Evolutionary conservation across 64 coral and sea anemone species (phyloP).

Genomic region (Stylophora pistillata): DNA sequence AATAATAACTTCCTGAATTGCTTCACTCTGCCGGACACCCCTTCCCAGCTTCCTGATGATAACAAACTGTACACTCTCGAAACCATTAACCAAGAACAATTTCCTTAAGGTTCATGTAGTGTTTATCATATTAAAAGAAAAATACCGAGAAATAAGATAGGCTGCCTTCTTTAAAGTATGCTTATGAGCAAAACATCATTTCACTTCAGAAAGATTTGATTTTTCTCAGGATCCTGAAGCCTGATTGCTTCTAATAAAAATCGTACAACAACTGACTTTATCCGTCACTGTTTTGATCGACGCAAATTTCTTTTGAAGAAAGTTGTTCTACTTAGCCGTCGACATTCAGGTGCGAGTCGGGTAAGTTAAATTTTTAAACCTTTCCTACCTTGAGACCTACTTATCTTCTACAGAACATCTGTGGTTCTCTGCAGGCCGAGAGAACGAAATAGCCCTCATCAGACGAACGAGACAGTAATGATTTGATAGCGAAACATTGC

Average conservation of each 20-base stretch:
- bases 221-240: too few relatives aligned
- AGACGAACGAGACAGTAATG: background rate
- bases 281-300: too few relatives aligned
- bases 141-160: background rate
- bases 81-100: background rate
- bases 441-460: background rate
- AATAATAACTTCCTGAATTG: too few relatives aligned
- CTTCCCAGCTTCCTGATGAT: background rate
- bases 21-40: background rate
- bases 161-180: background rate
- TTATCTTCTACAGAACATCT: background rate
- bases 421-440: background rate
- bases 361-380: background rate
- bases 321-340: too few relatives aligned
- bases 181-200: too few relatives aligned
- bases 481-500: background rate
- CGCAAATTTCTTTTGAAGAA: too few relatives aligned
- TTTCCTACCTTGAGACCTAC: background rate
- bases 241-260: too few relatives aligned
- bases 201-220: too few relatives aligned
- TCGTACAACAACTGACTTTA: too few relatives aligned
- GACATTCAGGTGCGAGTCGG: background rate
- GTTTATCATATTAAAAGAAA: background rate
- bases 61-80: background rate
- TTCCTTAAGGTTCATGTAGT: background rate